Percentiles rank a stretch among this genome's conserved stretches.
phyloP scores from a whole-genome alignment of 2,888 invertebrate genomes.

The Digitonthophagus gazella region DNA sequence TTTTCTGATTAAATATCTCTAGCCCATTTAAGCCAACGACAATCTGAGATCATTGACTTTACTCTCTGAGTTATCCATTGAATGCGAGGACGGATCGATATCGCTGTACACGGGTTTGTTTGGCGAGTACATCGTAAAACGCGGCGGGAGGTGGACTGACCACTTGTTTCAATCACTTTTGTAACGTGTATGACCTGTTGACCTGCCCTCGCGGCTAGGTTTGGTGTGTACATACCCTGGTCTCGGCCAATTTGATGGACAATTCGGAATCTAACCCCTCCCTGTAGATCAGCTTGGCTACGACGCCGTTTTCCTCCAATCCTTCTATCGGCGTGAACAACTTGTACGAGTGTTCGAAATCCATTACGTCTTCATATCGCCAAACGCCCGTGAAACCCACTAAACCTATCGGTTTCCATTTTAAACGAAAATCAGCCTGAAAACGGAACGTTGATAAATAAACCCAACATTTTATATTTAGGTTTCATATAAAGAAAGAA shows the following conservation, averaged over 20 bases:
- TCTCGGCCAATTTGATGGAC: constrained; percentile 66
- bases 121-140: constrained; percentile 31
- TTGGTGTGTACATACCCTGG: constrained; percentile 54
- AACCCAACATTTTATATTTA: too few relatives aligned
- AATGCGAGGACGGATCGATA: constrained; percentile 36
- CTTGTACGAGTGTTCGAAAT: constrained; percentile 77
- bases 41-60: constrained; percentile 37
- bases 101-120: constrained; percentile 37
- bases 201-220: neutral
- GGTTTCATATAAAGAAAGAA: constrained; percentile 18
- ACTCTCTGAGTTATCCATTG: constrained; percentile 30
- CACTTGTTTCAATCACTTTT: constrained; percentile 5
- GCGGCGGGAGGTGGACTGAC: constrained; percentile 1
- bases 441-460: constrained; percentile 24
- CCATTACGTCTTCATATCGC: constrained; percentile 65
- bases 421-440: constrained; percentile 71
- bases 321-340: constrained; percentile 76
- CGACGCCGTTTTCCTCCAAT: constrained; percentile 74
- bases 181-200: neutral
- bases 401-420: constrained; percentile 68
- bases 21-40: constrained; percentile 25
- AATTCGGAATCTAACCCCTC: constrained; percentile 68
- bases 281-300: constrained; percentile 66
- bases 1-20: too few relatives aligned
- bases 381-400: constrained; percentile 78